Evolutionary conservation across 2,888 invertebrate genomes (phyloP).

Genomic region (Brachynemurus nebulosus): DNA sequence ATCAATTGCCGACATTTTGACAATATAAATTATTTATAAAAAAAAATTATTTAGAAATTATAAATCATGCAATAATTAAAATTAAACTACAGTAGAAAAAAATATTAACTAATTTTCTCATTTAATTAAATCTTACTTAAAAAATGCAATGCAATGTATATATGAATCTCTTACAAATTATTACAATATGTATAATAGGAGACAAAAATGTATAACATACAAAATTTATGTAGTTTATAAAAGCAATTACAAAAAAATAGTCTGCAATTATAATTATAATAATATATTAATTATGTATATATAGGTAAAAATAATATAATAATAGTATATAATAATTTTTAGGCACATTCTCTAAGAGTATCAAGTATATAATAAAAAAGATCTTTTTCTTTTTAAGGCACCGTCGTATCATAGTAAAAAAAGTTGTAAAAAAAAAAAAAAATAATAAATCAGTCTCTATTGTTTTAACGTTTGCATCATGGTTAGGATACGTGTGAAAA

Average conservation of each 20-base stretch:
- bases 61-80: no score
- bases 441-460: not conserved
- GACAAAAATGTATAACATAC: not conserved
- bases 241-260: not conserved
- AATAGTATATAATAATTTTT: not conserved
- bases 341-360: not conserved
- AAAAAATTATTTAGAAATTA: no score
- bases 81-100: no score
- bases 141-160: not conserved
- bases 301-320: not conserved
- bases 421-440: not conserved
- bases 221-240: no score
- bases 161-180: no score
- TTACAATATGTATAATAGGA: no score
- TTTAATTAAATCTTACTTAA: not conserved
- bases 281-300: not conserved
- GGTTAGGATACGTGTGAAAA: not conserved
- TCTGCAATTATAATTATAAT: no score
- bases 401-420: no score
- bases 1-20: no score
- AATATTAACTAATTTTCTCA: not conserved
- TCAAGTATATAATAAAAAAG: not conserved
- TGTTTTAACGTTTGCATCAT: not conserved
- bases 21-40: no score
- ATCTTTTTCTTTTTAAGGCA: slow-evolving; percentile 1